Evolutionary conservation across 35 echinoderm and acorn worm species (phyloP), one percentile per base, ranked within the genome.

Genomic region (Stichopus chloronotus): DNA sequence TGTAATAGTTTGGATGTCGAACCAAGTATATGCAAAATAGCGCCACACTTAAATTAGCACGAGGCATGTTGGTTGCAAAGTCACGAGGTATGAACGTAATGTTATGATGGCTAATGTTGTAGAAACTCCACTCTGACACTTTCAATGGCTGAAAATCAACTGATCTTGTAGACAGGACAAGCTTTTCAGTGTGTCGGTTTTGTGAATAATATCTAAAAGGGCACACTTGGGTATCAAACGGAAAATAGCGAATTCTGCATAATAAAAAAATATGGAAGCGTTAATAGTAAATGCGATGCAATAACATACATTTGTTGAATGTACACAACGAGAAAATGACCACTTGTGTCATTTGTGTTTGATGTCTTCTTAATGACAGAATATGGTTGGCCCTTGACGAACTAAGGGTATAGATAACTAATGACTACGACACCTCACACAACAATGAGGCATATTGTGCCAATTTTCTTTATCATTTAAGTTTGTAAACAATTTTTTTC

Each of bases 201-300:
- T 83, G 43, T 13, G 80, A 52, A n/a, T 53, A 12, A 16, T 53
- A 83, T n/a, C 4, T 5, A n/a, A 83, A 83, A 12, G 80, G 80
- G n/a, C 80, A 83, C 9, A 17, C 55, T 20, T 83, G 80, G 3
- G 53, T 83, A 19, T 83, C 80, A 17, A 83, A 83, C 13, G 80
- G 80, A 20, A 83, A 83, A 43, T 83, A 56, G 52, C 13, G 53
- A 55, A 83, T 83, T 24, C 80, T 83, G 25, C 52, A 83, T 53
- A 56, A 78, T 9, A 83, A 14, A 17, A 17, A 13, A 43, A 55
- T 43, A 43, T 3, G 30, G 30, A 43, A 78, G 20, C 21, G 52
- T 23, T 21, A 6, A 24, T 11, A 76, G 19, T 76, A 24, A 11
- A 7, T 12, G 3, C 25, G 72, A 11, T 17, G 16, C 19, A 76